phyloP scores from a whole-genome alignment of 1,140 invertebrate genomes.

The Drosophila tristis region DNA sequence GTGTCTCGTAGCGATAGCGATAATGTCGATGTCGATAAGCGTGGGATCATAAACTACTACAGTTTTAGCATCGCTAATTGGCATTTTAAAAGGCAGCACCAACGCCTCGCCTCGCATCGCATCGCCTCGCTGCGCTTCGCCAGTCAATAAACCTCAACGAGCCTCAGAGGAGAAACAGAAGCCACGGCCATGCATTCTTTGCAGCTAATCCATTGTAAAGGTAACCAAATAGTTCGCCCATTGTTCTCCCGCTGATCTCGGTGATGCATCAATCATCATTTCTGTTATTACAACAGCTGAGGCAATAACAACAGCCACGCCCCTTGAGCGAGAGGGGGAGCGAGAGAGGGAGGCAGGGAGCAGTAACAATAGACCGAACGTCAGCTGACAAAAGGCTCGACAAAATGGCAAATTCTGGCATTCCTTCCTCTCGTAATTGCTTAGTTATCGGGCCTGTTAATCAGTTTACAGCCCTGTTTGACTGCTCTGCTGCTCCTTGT shows the following conservation, averaged over 20 bases:
- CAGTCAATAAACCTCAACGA: too few species aligned
- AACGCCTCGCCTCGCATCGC: too few species aligned
- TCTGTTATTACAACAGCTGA: constrained; percentile 67
- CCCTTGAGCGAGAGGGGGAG: background rate
- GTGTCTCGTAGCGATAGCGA: too few species aligned
- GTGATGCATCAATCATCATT: constrained; percentile 26
- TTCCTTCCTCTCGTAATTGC: constrained; percentile 43
- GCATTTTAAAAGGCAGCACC: too few species aligned
- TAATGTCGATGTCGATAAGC: too few species aligned
- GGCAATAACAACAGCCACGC: constrained; percentile 54
- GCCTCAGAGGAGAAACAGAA: too few species aligned
- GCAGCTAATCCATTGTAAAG: background rate
- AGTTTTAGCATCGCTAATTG: too few species aligned
- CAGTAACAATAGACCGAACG: constrained; percentile 14
- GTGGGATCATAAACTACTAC: too few species aligned
- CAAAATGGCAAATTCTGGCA: constrained; percentile 64
- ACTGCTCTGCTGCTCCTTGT: constrained; percentile 12
- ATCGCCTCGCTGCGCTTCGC: too few species aligned
- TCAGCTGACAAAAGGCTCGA: constrained; percentile 10
- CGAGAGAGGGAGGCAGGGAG: constrained; percentile 15
- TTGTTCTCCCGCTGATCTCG: constrained; percentile 23
- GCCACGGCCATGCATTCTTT: background rate
- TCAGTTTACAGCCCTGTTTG: constrained; percentile 61
- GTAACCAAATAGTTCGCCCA: background rate
- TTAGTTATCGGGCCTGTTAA: constrained; percentile 78